Evolutionary conservation across 2,888 invertebrate species (phyloP).

Genomic region (Venusia cambrica): DNA sequence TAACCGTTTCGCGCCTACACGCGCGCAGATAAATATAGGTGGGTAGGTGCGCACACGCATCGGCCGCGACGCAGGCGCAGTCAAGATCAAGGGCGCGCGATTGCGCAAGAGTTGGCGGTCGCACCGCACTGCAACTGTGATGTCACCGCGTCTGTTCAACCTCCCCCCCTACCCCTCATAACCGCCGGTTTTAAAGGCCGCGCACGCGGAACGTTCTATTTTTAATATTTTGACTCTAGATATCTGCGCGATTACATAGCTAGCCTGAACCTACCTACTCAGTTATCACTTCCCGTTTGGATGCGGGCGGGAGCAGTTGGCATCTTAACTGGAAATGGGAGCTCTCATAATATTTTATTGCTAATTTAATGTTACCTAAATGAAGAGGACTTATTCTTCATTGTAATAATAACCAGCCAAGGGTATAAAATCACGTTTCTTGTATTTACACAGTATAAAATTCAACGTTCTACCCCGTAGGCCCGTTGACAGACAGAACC

Average conservation of each 20-base stretch:
- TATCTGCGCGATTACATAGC: slow-evolving; percentile 12
- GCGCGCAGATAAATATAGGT: slow-evolving; percentile 72
- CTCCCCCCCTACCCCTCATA: too few species aligned
- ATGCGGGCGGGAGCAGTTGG: not conserved
- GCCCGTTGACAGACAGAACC: too few species aligned
- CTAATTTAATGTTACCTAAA: too few species aligned
- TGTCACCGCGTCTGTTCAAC: slow-evolving; percentile 71
- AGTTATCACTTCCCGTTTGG: slow-evolving; percentile 26
- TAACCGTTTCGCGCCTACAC: slow-evolving; percentile 67
- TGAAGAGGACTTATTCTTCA: too few species aligned
- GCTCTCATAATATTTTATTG: not conserved
- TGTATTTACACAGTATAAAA: too few species aligned
- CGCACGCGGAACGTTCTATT: slow-evolving; percentile 70
- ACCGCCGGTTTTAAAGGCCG: slow-evolving; percentile 57
- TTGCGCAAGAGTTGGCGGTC: slow-evolving; percentile 79
- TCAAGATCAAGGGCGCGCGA: slow-evolving; percentile 81
- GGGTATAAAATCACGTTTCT: too few species aligned
- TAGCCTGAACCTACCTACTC: slow-evolving; percentile 5
- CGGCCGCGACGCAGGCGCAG: slow-evolving; percentile 78
- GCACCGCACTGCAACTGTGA: slow-evolving; percentile 75
- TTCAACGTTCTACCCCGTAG: too few species aligned
- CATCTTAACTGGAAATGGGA: not conserved
- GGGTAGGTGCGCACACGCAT: slow-evolving; percentile 67
- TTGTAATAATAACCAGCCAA: too few species aligned
- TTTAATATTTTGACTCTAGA: slow-evolving; percentile 45